Percentiles rank a stretch among this genome's conserved stretches.
These are phyloP conservation scores for Oopsacas minuta DNA, from an alignment of 37 sponge, comb jelly and placozoan genomes.

Conservation along the genomic window DNA sequence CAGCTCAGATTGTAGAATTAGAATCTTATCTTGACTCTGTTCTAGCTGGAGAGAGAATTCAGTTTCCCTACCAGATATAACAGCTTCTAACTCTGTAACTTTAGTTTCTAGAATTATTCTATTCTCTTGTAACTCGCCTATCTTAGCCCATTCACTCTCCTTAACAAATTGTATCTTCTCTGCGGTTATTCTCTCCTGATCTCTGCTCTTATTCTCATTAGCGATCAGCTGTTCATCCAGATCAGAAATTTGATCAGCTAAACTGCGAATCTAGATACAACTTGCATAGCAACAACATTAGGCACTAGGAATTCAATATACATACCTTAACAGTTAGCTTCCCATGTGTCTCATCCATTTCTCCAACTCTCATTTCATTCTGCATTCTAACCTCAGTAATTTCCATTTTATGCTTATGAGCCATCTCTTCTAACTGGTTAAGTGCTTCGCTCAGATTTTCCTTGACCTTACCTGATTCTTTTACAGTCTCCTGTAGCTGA, in stretches of 20 bases:
- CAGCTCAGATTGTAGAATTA: not conserved
- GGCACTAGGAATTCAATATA: not conserved
- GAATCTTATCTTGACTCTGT: not conserved
- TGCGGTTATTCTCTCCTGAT: not conserved
- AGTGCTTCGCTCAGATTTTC: not conserved
- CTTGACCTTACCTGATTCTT: not conserved
- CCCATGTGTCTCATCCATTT: not conserved
- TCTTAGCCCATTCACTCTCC: not conserved
- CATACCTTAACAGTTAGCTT: not conserved
- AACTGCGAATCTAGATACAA: not conserved
- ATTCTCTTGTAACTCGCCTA: not conserved
- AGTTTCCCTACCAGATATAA: not conserved
- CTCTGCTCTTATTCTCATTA: not conserved
- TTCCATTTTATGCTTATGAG: not conserved
- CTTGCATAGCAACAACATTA: not conserved
- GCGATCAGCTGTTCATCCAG: not conserved
- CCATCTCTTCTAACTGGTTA: not conserved
- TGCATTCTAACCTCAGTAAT: not conserved
- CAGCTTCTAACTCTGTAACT: not conserved
- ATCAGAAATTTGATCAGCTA: not conserved
- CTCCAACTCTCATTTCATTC: not conserved
- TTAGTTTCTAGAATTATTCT: not conserved
- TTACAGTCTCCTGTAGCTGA: not conserved
- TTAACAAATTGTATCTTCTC: not conserved
- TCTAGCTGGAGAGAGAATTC: not conserved